A percentile compares a stretch with the other conserved stretches of the same genome.
phyloP scores from a whole-genome alignment of 2,888 invertebrate genomes.

The Erannis defoliaria region DNA sequence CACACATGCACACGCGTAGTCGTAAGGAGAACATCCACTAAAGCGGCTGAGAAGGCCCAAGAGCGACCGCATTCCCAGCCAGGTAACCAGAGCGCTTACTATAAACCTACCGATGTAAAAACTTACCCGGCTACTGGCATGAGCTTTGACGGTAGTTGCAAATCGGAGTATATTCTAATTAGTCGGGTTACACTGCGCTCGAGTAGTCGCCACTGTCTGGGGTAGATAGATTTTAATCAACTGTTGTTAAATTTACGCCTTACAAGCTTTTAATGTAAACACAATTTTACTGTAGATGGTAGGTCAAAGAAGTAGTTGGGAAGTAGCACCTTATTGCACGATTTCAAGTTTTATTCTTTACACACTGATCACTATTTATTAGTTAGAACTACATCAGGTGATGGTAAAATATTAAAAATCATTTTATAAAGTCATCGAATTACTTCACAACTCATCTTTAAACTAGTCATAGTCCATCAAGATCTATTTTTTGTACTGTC shows the following conservation, averaged over 20 bases:
- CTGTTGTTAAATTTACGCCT: conserved; percentile 44
- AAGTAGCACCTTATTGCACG: conserved; percentile 76
- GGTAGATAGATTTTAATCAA: conserved; percentile 48
- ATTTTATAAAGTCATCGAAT: conserved; percentile 26
- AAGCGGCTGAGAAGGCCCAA: conserved; percentile 87
- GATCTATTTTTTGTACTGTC: conserved; percentile 24
- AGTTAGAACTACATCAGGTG: conserved; percentile 59
- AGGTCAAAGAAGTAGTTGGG: conserved; percentile 60
- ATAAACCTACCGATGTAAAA: conserved; percentile 70
- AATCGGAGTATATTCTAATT: conserved; percentile 66
- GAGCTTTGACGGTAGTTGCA: conserved; percentile 75
- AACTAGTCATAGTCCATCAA: background rate
- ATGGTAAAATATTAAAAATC: conserved; percentile 56
- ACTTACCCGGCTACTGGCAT: conserved; percentile 75
- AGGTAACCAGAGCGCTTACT: conserved; percentile 84
- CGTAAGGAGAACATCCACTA: conserved; percentile 87
- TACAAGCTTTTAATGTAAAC: conserved; percentile 53
- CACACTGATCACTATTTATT: conserved; percentile 58
- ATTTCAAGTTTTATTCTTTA: conserved; percentile 60
- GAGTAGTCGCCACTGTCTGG: conserved; percentile 49
- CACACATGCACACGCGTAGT: conserved; percentile 86
- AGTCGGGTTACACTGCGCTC: conserved; percentile 78
- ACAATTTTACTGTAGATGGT: conserved; percentile 40
- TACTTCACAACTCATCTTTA: conserved; percentile 39
- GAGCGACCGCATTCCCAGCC: conserved; percentile 87